phyloP scores from a whole-genome alignment of 37 sponge, comb jelly and placozoan genomes.

The Petrosia ficiformis region DNA sequence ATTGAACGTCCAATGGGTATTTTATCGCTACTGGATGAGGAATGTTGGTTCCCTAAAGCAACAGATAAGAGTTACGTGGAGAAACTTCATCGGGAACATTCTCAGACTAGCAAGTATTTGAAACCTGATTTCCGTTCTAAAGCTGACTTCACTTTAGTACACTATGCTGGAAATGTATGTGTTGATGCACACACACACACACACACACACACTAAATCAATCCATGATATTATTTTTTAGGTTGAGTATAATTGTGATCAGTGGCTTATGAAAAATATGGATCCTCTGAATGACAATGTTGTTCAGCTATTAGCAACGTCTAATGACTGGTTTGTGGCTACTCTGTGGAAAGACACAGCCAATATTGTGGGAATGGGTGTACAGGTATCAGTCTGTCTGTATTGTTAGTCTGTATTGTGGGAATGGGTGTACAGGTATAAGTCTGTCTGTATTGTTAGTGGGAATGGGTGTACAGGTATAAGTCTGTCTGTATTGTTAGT shows the following conservation, averaged over 20 bases:
- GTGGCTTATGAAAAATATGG: constrained; percentile 99
- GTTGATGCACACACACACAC: background rate
- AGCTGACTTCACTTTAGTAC: constrained; percentile 89
- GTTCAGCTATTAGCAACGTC: constrained; percentile 83
- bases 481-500: constrained; percentile 41
- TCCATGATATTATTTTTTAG: constrained; percentile 28
- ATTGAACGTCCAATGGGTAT: constrained; percentile 99
- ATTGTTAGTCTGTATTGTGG: constrained; percentile 65
- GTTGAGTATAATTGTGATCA: constrained; percentile 89
- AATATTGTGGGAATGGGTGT: constrained; percentile 82
- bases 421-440: constrained; percentile 66
- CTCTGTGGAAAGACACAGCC: constrained; percentile 94
- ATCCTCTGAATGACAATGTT: constrained; percentile 97
- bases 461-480: constrained; percentile 66
- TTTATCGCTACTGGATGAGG: constrained; percentile 94
- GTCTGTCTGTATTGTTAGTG: constrained; percentile 39
- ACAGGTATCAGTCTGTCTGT: constrained; percentile 27
- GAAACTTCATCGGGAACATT: constrained; percentile 83
- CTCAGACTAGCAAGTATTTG: constrained; percentile 65
- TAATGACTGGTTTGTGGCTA: constrained; percentile 80
- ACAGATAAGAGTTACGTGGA: constrained; percentile 92
- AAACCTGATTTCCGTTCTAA: constrained; percentile 96
- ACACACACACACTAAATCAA: no score
- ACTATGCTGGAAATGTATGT: constrained; percentile 95
- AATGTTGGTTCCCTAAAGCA: constrained; percentile 99